Evolutionary conservation across 2,888 invertebrate genomes (phyloP).

Genomic region (Caenorhabditis sp.): DNA sequence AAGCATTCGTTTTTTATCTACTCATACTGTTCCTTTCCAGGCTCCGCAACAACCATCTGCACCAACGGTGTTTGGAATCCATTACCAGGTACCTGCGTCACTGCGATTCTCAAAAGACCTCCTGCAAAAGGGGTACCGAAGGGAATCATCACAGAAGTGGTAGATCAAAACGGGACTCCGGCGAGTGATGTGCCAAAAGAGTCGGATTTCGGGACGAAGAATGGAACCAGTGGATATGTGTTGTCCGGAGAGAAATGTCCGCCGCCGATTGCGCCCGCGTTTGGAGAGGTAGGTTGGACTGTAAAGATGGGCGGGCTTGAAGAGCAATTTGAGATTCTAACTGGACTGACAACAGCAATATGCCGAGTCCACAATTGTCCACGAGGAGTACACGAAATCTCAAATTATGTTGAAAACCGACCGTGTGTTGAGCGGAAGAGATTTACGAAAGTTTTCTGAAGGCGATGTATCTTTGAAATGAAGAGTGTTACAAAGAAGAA

Average conservation of each 20-base stretch:
- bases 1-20: no score
- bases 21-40: no score
- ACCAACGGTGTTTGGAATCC: conserved; percentile 72
- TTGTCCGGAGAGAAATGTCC: conserved; percentile 59
- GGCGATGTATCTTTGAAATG: no score
- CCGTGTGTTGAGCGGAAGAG: no score
- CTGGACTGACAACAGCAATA: no score
- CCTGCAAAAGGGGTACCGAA: conserved; percentile 29
- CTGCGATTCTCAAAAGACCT: conserved; percentile 38
- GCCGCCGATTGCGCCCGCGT: conserved; percentile 68
- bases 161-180: neutral
- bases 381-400: no score
- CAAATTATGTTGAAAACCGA: no score
- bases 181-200: conserved; percentile 26
- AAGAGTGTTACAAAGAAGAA: no score
- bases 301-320: no score
- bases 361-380: no score
- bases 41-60: conserved; percentile 67
- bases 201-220: neutral
- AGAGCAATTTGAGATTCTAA: no score
- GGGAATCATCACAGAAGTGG: neutral
- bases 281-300: conserved; percentile 59
- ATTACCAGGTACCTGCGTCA: conserved; percentile 49
- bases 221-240: neutral
- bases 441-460: no score